Base-by-base conservation (phyloP, 2,888 invertebrate genomes). In the Ditula angustiorana region DNA sequence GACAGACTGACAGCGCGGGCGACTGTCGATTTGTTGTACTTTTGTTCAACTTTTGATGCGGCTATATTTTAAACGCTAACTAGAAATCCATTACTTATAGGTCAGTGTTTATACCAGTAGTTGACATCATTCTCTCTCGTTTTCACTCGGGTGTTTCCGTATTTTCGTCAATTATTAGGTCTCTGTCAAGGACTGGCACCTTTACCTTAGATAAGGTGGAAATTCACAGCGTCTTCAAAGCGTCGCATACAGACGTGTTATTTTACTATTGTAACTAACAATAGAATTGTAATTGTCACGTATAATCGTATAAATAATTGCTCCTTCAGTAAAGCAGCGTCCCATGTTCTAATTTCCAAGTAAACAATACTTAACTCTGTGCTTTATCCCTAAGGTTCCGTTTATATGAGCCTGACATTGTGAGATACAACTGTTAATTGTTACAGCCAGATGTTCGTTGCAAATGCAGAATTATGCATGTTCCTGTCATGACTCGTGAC, bases 401-500 rank as follows among this genome's bases (percentile, higher is more conserved):
- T 41, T 37, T 37, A 19, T 41, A 19, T 19, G 19, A 8, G 41
- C 19, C 7, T 10, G 8, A 5, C 16, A 7, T 10, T 21, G 2
- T 5, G 10, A 19, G 19, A 19, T 16, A 19, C n/a, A 41, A 41
- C 19, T 41, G 2, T 8, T 19, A 0, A 8, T 4, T 41, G 10
- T 13, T 19, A 1, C n/a, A 41, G 2, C 19, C 41, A 19, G 41
- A 8, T 41, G 10, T 2, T 2, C 19, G 8, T 2, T 19, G 16
- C 41, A 41, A 41, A 41, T 35, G 16, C 13, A 35, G 21, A 53
- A 35, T 19, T 56, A 41, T 56, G 41, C 19, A 41, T 41, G 13
- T 37, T 52, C 10, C 35, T 52, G 24, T n/a, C 16, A 37, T 10
- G 37, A 57, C 35, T 59, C 53, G 58, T 63, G 57, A 58, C 58